A percentile compares a stretch with the other conserved stretches of the same genome.
These are phyloP conservation scores for Patella pellucida DNA, from an alignment of 2,888 invertebrate genomes.

Conservation along the genomic window DNA sequence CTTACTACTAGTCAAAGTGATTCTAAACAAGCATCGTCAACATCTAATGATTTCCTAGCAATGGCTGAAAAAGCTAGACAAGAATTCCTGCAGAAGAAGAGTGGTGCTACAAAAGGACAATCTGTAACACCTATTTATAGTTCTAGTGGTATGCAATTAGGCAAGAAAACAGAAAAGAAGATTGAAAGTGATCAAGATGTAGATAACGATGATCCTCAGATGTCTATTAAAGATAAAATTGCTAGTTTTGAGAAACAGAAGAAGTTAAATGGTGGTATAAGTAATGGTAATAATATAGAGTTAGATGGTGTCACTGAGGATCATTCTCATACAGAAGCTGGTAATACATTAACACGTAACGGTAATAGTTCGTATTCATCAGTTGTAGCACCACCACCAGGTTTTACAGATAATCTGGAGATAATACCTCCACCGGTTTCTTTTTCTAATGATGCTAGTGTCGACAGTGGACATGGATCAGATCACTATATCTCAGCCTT, in stretches of 20 bases:
- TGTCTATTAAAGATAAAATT: conserved; percentile 46
- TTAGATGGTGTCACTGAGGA: conserved; percentile 48
- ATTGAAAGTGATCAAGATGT: conserved; percentile 33
- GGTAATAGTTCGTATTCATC: neutral
- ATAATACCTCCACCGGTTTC: conserved; percentile 60
- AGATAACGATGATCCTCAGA: conserved; percentile 21
- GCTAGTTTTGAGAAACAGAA: conserved; percentile 41
- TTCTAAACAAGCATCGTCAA: conserved; percentile 21
- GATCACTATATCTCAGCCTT: conserved; percentile 42
- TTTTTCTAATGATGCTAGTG: conserved; percentile 37
- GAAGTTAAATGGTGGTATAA: conserved; percentile 29
- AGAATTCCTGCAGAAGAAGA: conserved; percentile 56
- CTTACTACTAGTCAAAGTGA: conserved; percentile 24
- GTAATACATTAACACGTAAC: conserved; percentile 30
- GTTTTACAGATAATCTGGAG: conserved; percentile 57
- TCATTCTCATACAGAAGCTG: conserved; percentile 47
- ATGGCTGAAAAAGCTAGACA: conserved; percentile 63
- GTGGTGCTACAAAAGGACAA: conserved; percentile 3
- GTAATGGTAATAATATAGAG: conserved; percentile 33
- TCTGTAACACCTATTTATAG: neutral
- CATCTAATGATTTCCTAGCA: conserved; percentile 55
- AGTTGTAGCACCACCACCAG: conserved; percentile 46
- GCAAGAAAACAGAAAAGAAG: conserved; percentile 15
- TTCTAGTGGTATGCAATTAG: neutral
- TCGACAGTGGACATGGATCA: conserved; percentile 25